Evolutionary conservation across 2,888 invertebrate species (phyloP), one percentile per base, ranked within the genome.

Genomic region (Tetrapedia diversipes): DNA sequence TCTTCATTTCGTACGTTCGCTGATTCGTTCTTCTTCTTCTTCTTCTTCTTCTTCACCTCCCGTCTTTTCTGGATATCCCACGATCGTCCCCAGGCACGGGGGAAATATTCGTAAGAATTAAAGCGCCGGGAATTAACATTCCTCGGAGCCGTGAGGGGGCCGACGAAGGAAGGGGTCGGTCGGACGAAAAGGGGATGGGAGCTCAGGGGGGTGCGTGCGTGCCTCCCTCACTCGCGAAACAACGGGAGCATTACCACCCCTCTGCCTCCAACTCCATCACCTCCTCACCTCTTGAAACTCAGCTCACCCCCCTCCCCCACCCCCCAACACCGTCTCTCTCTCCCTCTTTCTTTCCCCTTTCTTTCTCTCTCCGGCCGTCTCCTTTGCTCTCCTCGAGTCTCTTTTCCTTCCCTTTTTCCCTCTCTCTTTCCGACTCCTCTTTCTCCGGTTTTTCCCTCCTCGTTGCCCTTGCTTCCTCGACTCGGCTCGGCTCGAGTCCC

Each of bases 101-200:
- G 89, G 88, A 90, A 90, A 91, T 91, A 91, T 91, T 91, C 91
- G 90, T 91, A 91, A 91, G 91, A 91, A 91, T 91, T 91, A 91
- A 91, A 91, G 91, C 90, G 87, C 86, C 87, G 89, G 88, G 91
- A 91, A 91, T 91, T 91, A 91, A 91, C 91, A 91, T 91, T 91
- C 91, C 91, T 82, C 85, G 86, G 87, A 89, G 89, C 76, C 78
- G 79, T 78, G 80, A 83, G 83, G 76, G 78, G 72, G 72, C 56
- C 66, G 74, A 66, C 54, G 79, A 65, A 63, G 68, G 75, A 73
- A 77, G 66, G 77, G 53, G 70, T 57, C 65, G 77, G 70, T 66
- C 27, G 77, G 77, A 63, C 77, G 66, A 77, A 77, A 61, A 66
- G 77, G 41, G 77, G 77, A 54, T 67, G 77, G 57, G 56, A 54